Base-by-base conservation (phyloP, 2,797 vertebrate genomes). In the Pseudochirops corinnae region DNA sequence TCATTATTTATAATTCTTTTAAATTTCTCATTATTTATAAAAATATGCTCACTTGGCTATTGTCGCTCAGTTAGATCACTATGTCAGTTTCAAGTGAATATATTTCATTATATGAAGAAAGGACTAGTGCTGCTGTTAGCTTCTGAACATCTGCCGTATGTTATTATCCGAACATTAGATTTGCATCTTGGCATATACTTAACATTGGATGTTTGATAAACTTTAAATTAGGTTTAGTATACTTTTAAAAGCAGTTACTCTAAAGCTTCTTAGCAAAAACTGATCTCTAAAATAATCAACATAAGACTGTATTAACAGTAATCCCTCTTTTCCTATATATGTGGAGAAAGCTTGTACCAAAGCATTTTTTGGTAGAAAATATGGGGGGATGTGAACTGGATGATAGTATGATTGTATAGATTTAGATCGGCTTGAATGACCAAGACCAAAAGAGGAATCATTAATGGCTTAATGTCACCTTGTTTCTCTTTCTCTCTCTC, bases 191-290 rank as follows among this genome's bases (percentile, higher is more conserved):
- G 13, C 33, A 67, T 67, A 67, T 67, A 67, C 31, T 67, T 67
- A 67, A 67, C 14, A 5, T 67, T 67, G 14, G 14, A 67, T 67
- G 5, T n/a, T 67, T 67, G n/a, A n/a, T n/a, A n/a, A 18, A 67
- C 5, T 67, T 67, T 67, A 18, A 67, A n/a, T 67, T 67, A 14
- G 11, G 13, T 31, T 57, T 62, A 62, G 13, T 62, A 33, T 62
- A 33, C 60, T 33, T 33, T 62, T 62, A 5, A 62, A 62, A 57
- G 29, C 60, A 14, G 3, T 62, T 33, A 33, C 29, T 62, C 29
- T 62, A 62, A 62, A 62, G 31, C 31, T 62, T 62, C 91, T 95
- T 95, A 90, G 39, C 53, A 96, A 93, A 97, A 93, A 50, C 14
- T n/a, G 21, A 39, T 62, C 10, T 90, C 67, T 90, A 90, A 95